Conservation (phyloP, 2,888 invertebrate species). For the Mythimna impura region DNA sequence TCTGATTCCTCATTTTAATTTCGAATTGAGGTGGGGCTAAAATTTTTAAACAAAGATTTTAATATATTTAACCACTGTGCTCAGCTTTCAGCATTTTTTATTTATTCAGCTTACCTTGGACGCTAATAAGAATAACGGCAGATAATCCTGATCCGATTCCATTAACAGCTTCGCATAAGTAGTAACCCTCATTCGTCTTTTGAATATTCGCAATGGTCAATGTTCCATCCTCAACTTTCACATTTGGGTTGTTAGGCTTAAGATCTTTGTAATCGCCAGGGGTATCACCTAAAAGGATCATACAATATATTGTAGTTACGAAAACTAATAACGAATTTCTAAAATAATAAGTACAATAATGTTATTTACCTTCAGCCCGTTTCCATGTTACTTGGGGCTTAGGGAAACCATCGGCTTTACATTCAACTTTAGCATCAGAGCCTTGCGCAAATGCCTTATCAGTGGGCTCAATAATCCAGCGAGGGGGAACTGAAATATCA, state of each 20-base stretch:
- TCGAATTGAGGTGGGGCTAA: conserved; percentile 98
- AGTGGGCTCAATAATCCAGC: conserved; percentile 98
- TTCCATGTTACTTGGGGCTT: conserved; percentile 98
- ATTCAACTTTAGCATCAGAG: conserved; percentile 98
- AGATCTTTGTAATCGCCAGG: conserved; percentile 98
- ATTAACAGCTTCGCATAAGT: conserved; percentile 98
- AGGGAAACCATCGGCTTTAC: conserved; percentile 98
- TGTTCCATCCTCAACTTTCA: conserved; percentile 98
- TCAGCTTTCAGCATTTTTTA: neutral
- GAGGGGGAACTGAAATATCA: conserved; percentile 95
- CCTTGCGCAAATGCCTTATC: conserved; percentile 99
- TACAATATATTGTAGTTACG: neutral
- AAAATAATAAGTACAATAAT: neutral
- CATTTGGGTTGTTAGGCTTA: conserved; percentile 96
- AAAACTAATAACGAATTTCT: neutral
- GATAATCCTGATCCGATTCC: conserved; percentile 98
- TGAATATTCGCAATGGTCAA: conserved; percentile 97
- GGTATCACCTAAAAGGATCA: conserved; percentile 92
- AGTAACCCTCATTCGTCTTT: conserved; percentile 98
- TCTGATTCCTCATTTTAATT: conserved; percentile 97
- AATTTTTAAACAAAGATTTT: conserved; percentile 75
- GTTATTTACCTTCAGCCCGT: conserved; percentile 95
- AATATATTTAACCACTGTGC: neutral
- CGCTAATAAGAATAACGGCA: conserved; percentile 97
- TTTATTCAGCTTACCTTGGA: conserved; percentile 93